Base-by-base conservation (phyloP, 2,888 invertebrate genomes). In the Mermis nigrescens region DNA sequence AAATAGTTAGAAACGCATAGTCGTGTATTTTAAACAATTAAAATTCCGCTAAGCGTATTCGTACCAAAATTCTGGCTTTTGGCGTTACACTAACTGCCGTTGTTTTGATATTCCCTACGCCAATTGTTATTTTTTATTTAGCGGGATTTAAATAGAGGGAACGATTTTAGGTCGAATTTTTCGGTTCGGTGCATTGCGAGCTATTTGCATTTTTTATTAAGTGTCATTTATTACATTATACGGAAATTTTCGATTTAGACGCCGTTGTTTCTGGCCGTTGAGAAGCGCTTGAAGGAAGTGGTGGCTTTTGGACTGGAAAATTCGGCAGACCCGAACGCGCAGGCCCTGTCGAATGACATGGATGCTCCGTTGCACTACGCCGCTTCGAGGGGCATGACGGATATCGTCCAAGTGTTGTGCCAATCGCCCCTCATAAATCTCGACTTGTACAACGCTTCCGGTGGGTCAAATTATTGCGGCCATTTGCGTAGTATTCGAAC, bases 331-430 rank as follows among this genome's bases (percentile, higher is more conserved):
- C 69, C 70, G 15, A 72, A 72, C 62, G 55, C 61, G 1, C 66
- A 66, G 45, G 66, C 67, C 12, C 53, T 58, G 12, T 29, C 38
- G 2, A 58, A 62, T n/a, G 65, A 65, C 52, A 63, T 66, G 1
- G 69, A 71, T 48, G 63, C 65, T 4, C 64, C 70, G 2, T 63
- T 71, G 38, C 71, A 71, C 56, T 66, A 68, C 59, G 70, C 71
- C 3, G 66, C 70, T 3, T 61, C 67, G 2, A 64, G 69, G 19
- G 71, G 71, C 56, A 65, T 71, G 66, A 56, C 62, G 46, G 63
- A 64, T 3, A 66, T 69, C 29, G 66, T 67, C 7, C 31, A 24
- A 4, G 24, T 31, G 38, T 46, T 62, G 29, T 55, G 56, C 28
- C 7, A 27, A 15, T 56, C 55, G 46, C 53, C 58, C 4, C n/a